These are phyloP conservation scores for Galleria mellonella DNA, from an alignment of 1,140 invertebrate genomes.

Conservation along the genomic window DNA sequence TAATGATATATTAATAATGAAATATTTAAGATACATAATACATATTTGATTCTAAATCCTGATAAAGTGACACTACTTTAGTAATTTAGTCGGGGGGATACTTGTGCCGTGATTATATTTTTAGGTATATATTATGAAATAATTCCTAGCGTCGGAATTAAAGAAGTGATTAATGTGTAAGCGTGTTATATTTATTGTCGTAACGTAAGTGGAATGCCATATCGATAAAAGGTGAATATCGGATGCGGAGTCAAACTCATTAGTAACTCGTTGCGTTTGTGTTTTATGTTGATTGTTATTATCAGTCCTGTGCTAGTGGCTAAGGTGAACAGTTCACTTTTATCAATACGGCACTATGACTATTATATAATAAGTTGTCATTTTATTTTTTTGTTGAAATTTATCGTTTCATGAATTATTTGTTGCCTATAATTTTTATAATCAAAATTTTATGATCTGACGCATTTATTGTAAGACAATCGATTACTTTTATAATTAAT, in stretches of 20 bases:
- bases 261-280: conserved; percentile 44
- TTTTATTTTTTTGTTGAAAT: conserved; percentile 68
- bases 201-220: conserved; percentile 73
- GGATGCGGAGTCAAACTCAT: conserved; percentile 69
- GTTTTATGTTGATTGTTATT: conserved; percentile 51
- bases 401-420: conserved; percentile 70
- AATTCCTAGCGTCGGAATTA: conserved; percentile 75
- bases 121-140: conserved; percentile 74
- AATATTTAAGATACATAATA: conserved; percentile 75
- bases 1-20: conserved; percentile 75
- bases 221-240: conserved; percentile 74
- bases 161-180: conserved; percentile 74
- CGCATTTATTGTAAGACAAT: conserved; percentile 75
- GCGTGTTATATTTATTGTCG: conserved; percentile 74
- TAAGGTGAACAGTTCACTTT: conserved; percentile 58
- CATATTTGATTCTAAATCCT: conserved; percentile 75
- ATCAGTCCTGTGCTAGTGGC: conserved; percentile 27
- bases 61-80: conserved; percentile 74
- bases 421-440: conserved; percentile 69
- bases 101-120: conserved; percentile 75
- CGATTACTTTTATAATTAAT: conserved; percentile 73
- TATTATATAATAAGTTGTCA: conserved; percentile 69
- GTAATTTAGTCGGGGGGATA: conserved; percentile 74
- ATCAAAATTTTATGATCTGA: conserved; percentile 73
- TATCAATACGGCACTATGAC: conserved; percentile 72